Evolutionary conservation across 2,888 invertebrate species (phyloP).

Genomic region (Conchocele bisecta): DNA sequence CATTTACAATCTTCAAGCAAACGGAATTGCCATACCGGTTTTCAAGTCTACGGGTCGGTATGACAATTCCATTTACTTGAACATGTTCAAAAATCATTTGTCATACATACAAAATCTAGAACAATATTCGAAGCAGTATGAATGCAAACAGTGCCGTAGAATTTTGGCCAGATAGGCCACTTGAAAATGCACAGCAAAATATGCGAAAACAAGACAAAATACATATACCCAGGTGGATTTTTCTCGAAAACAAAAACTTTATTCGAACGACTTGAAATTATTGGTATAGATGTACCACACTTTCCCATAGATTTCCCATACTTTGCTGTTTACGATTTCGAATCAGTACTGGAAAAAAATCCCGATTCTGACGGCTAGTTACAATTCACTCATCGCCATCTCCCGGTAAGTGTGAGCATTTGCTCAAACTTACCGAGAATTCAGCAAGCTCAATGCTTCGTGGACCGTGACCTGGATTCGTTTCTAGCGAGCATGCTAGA

Average conservation of each 20-base stretch:
- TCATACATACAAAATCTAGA: constrained; percentile 23
- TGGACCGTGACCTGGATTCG: constrained; percentile 22
- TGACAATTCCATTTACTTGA: constrained; percentile 37
- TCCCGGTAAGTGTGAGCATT: constrained; percentile 39
- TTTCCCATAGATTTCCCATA: constrained; percentile 30
- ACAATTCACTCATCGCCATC: constrained; percentile 34
- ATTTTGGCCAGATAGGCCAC: constrained; percentile 13
- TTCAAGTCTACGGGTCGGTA: constrained; percentile 30
- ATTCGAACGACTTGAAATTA: constrained; percentile 38
- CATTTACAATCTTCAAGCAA: constrained; percentile 35
- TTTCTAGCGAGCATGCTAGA: constrained; percentile 24
- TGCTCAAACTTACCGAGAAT: constrained; percentile 33
- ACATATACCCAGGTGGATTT: constrained; percentile 40
- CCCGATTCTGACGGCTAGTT: constrained; percentile 6
- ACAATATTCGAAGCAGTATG: constrained; percentile 18
- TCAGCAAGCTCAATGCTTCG: constrained; percentile 27
- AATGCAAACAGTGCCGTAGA: constrained; percentile 36
- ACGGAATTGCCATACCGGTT: constrained; percentile 26
- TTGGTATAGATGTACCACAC: constrained; percentile 32
- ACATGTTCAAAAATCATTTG: constrained; percentile 38
- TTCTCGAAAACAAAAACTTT: constrained; percentile 9
- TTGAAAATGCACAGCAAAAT: constrained; percentile 21
- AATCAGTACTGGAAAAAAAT: constrained; percentile 21
- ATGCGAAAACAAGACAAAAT: constrained; percentile 33
- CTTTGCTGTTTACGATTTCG: constrained; percentile 40